Evolutionary conservation across 2,797 vertebrate species (phyloP).

Genomic region (Coluber constrictor): DNA sequence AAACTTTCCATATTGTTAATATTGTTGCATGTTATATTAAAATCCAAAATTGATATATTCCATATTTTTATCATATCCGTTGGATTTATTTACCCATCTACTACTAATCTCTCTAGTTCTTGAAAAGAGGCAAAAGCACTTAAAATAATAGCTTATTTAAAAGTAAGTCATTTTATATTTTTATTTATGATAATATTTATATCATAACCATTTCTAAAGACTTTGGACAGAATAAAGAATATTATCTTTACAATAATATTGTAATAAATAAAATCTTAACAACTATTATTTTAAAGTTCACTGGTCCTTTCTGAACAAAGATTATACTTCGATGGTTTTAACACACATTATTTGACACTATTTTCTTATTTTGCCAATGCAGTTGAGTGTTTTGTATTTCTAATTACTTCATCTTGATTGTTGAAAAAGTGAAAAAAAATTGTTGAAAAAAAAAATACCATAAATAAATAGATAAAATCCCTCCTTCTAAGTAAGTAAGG

Average conservation of each 20-base stretch:
- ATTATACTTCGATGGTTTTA: neutral
- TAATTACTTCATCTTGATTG: neutral
- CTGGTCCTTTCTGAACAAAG: neutral
- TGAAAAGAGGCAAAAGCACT: neutral
- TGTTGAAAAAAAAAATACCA: too few species aligned
- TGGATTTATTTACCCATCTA: neutral
- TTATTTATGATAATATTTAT: neutral
- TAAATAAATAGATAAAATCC: neutral
- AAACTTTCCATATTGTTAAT: neutral
- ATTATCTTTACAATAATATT: neutral
- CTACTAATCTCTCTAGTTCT: neutral
- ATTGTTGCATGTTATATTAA: neutral
- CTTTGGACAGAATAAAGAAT: neutral
- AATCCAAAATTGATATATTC: neutral
- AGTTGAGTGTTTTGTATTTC: neutral
- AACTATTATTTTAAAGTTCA: neutral
- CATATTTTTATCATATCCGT: neutral
- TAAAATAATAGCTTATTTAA: neutral
- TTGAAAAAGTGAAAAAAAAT: neutral
- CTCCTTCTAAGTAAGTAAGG: neutral
- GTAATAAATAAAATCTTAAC: neutral
- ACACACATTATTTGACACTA: neutral
- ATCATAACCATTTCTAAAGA: neutral
- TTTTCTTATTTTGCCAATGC: neutral
- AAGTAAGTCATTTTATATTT: neutral